These are phyloP conservation scores for Megastigmus dorsalis DNA, from an alignment of 2,888 invertebrate genomes.

Conservation along the genomic window DNA sequence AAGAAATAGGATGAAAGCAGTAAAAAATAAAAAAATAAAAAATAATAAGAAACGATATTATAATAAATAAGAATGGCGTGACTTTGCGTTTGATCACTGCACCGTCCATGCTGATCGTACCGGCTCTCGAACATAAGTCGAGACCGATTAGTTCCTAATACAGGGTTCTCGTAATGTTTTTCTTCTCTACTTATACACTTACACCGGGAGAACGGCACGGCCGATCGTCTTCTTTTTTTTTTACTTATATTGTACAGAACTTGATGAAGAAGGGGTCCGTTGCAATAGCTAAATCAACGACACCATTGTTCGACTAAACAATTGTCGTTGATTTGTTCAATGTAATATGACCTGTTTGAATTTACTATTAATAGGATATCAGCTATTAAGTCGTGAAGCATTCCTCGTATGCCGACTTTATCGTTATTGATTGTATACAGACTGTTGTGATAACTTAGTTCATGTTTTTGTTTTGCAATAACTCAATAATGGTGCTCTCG, in stretches of 20 bases:
- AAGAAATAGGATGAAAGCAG: slow-evolving; percentile 61
- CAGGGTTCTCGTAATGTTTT: slow-evolving; percentile 52
- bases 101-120: slow-evolving; percentile 50
- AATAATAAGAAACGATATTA: slow-evolving; percentile 58
- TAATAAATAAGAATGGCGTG: slow-evolving; percentile 56
- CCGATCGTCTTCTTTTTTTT: background rate
- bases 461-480: slow-evolving; percentile 17
- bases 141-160: slow-evolving; percentile 56
- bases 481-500: slow-evolving; percentile 38
- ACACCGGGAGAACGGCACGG: slow-evolving; percentile 23
- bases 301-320: slow-evolving; percentile 28
- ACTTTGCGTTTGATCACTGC: slow-evolving; percentile 57
- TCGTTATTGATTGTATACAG: slow-evolving; percentile 32
- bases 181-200: slow-evolving; percentile 30
- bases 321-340: background rate
- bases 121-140: slow-evolving; percentile 37
- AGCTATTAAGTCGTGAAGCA: no score
- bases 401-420: slow-evolving; percentile 12
- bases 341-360: slow-evolving; percentile 45
- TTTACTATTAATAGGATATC: slow-evolving; percentile 17
- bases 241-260: slow-evolving; percentile 16
- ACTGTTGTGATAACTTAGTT: slow-evolving; percentile 12
- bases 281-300: slow-evolving; percentile 41
- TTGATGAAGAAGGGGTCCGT: slow-evolving; percentile 32
- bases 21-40: slow-evolving; percentile 58